Percentiles rank a stretch among this genome's conserved stretches.
phyloP scores from a whole-genome alignment of 92 coral and sea anemone species.

The Palythoa caribaeorum region DNA sequence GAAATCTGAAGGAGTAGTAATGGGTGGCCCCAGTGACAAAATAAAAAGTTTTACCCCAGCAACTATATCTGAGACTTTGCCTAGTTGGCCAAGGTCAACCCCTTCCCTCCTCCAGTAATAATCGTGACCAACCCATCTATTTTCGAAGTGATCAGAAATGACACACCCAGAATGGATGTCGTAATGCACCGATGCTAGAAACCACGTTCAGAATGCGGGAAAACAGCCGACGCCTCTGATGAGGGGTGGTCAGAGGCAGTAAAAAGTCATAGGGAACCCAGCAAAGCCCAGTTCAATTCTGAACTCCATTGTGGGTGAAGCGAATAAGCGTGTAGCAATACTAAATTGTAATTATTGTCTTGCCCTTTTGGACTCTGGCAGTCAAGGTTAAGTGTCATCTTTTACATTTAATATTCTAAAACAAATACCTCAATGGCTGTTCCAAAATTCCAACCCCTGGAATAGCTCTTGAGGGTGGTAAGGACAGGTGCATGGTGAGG shows the following conservation, averaged over 20 bases:
- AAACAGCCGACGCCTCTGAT: conserved; percentile 20
- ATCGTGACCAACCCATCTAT: not conserved
- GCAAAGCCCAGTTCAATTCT: not conserved
- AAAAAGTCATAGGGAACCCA: conserved; percentile 13
- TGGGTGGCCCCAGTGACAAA: conserved; percentile 8
- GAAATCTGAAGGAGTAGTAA: not conserved
- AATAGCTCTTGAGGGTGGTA: conserved; percentile 26
- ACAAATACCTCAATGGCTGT: conserved; percentile 25
- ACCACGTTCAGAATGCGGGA: conserved; percentile 16
- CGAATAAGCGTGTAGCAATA: conserved; percentile 33
- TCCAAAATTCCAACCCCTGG: conserved; percentile 25
- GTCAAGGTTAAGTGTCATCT: conserved; percentile 61
- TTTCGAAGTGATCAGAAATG: not conserved
- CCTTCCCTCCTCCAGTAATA: not conserved
- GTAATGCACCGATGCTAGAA: not conserved
- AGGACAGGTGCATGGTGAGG: conserved; percentile 65
- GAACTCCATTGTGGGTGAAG: conserved; percentile 7
- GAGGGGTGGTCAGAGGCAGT: conserved; percentile 35
- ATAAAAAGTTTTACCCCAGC: conserved; percentile 1
- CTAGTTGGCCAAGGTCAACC: not conserved
- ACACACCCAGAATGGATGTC: not conserved
- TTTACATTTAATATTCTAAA: conserved; percentile 37
- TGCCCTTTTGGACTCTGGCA: conserved; percentile 66
- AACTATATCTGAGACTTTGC: not conserved
- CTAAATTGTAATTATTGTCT: conserved; percentile 50